Percentiles rank a stretch among this genome's conserved stretches.
Conservation (phyloP, 2,113 vertebrate species). For the Channa argus region DNA sequence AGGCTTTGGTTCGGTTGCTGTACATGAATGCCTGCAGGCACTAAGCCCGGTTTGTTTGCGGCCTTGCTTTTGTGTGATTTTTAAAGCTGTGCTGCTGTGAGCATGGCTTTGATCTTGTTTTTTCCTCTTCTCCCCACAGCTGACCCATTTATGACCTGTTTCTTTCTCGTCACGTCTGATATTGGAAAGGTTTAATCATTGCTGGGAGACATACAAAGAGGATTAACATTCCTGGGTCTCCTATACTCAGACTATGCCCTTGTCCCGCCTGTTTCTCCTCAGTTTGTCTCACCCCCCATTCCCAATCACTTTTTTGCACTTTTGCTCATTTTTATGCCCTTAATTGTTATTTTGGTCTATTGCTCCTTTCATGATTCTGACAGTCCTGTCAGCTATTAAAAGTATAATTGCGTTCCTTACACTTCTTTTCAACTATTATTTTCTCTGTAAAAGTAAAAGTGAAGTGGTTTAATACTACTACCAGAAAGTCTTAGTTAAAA, state of each 20-base stretch:
- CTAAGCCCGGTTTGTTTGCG: constrained; percentile 34
- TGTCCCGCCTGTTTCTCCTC: constrained; percentile 59
- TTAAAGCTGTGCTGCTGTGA: constrained; percentile 42
- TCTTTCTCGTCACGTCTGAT: constrained; percentile 77
- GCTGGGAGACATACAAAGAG: constrained; percentile 80
- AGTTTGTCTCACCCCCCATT: constrained; percentile 29
- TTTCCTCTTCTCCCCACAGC: constrained; percentile 57
- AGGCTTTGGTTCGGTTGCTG: constrained; percentile 22
- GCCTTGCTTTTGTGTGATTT: constrained; percentile 54
- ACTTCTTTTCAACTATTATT: background rate
- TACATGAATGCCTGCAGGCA: constrained; percentile 19
- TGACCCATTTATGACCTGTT: constrained; percentile 74
- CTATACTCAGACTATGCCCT: constrained; percentile 71
- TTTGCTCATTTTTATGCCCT: constrained; percentile 27
- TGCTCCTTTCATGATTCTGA: constrained; percentile 5
- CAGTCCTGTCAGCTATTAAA: background rate
- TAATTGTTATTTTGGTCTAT: constrained; percentile 15
- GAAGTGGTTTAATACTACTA: background rate
- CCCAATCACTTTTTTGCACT: constrained; percentile 24
- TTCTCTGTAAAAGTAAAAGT: background rate
- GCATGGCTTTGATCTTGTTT: constrained; percentile 53
- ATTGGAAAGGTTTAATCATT: constrained; percentile 84
- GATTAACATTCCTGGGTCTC: constrained; percentile 84
- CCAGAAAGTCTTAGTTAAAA: background rate
- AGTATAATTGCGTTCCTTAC: background rate